A percentile compares a stretch with the other conserved stretches of the same genome.
phyloP scores from a whole-genome alignment of 2,888 invertebrate species.

The Heteromyza rotundicornis region DNA sequence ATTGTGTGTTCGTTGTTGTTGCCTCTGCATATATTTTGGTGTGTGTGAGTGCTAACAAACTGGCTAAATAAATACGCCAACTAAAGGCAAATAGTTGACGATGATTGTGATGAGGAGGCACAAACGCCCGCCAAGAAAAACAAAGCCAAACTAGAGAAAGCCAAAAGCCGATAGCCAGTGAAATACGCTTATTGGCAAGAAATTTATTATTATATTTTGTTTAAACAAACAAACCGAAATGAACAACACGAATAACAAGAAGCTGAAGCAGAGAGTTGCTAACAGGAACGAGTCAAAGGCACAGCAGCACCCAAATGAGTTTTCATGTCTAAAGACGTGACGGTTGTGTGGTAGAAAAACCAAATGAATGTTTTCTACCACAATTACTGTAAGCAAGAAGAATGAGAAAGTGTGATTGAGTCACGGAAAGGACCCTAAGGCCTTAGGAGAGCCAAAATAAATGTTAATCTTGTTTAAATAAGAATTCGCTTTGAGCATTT shows the following conservation, averaged over 20 bases:
- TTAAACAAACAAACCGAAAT: constrained; percentile 30
- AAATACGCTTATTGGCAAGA: constrained; percentile 34
- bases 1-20: too few species aligned
- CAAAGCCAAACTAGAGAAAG: not conserved
- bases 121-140: not conserved
- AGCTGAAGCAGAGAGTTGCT: not conserved
- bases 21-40: too few species aligned
- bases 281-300: not conserved
- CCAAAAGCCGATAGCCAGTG: not conserved
- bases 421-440: too few species aligned
- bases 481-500: too few species aligned
- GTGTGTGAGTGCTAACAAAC: not conserved
- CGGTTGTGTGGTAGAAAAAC: too few species aligned
- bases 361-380: too few species aligned
- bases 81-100: too few species aligned
- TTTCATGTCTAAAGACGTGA: not conserved
- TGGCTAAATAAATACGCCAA: not conserved
- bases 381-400: too few species aligned
- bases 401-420: too few species aligned
- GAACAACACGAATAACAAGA: not conserved
- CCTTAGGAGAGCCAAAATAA: too few species aligned
- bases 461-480: too few species aligned
- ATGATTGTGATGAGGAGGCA: too few species aligned
- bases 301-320: not conserved
- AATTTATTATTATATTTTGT: constrained; percentile 50